These are phyloP conservation scores for Sarcophaga caerulescens DNA, from an alignment of 2,888 invertebrate genomes.

Conservation along the genomic window DNA sequence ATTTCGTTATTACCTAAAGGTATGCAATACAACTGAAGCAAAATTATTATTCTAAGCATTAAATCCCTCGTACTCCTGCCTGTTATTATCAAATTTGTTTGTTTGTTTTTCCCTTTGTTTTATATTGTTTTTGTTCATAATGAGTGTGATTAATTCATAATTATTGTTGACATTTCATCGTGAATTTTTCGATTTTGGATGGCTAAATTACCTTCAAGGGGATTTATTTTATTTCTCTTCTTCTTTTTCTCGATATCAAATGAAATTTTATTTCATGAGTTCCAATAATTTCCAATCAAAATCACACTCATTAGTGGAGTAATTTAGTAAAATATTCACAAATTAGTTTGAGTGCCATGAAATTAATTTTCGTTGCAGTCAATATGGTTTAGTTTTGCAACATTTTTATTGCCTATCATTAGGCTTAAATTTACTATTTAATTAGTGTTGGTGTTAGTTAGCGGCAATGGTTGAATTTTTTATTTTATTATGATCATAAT, in stretches of 20 bases:
- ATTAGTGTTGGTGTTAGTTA: not conserved
- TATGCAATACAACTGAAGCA: slow-evolving; percentile 2
- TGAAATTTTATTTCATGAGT: not conserved
- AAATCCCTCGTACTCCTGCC: not conserved
- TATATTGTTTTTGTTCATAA: not conserved
- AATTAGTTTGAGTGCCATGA: slow-evolving; percentile 35
- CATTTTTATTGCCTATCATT: slow-evolving; percentile 18
- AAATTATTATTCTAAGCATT: not conserved
- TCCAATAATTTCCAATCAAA: slow-evolving; percentile 1
- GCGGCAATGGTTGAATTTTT: not conserved
- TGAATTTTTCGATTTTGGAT: not conserved
- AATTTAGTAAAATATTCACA: slow-evolving; percentile 56
- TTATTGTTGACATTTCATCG: slow-evolving; percentile 55
- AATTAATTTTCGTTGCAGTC: not conserved
- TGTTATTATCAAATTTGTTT: not conserved
- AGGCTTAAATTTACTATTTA: slow-evolving; percentile 10
- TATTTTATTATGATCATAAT: not conserved
- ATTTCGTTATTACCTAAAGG: not conserved
- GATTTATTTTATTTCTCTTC: not conserved
- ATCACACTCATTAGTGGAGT: slow-evolving; percentile 54
- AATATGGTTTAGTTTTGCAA: not conserved
- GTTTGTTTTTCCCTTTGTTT: not conserved
- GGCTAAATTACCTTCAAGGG: not conserved
- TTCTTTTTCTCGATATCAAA: not conserved
- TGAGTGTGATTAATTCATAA: slow-evolving; percentile 43